Percentiles rank a stretch among this genome's conserved stretches.
phyloP scores from a whole-genome alignment of 64 coral and sea anemone species.

The Dendronephthya gigantea region DNA sequence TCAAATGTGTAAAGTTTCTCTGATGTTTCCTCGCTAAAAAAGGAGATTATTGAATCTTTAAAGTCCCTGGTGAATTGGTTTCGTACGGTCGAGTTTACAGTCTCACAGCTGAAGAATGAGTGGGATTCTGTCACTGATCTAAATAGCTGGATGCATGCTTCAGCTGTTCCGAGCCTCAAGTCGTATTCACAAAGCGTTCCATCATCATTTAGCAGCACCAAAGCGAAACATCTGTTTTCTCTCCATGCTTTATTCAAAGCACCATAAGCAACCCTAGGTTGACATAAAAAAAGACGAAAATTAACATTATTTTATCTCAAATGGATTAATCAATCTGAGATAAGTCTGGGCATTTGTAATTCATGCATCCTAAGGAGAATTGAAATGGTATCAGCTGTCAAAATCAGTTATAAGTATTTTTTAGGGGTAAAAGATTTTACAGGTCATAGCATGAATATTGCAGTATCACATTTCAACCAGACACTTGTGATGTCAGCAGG shows the following conservation, averaged over 20 bases:
- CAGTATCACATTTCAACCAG: too few species aligned
- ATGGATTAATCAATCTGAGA: too few species aligned
- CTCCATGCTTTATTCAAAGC: background rate
- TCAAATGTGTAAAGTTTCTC: slow-evolving; percentile 98
- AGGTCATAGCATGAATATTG: too few species aligned
- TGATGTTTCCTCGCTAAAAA: slow-evolving; percentile 89
- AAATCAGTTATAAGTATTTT: too few species aligned
- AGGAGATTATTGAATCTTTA: slow-evolving; percentile 65
- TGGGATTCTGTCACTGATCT: slow-evolving; percentile 92
- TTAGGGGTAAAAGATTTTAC: too few species aligned
- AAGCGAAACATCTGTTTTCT: background rate
- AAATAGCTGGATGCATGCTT: slow-evolving; percentile 63
- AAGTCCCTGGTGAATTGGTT: slow-evolving; percentile 92
- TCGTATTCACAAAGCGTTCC: slow-evolving; percentile 53
- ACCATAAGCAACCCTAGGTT: background rate
- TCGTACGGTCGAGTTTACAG: slow-evolving; percentile 64
- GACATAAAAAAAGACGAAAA: background rate
- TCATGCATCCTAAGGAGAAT: too few species aligned
- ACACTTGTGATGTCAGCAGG: too few species aligned
- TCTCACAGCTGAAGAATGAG: slow-evolving; percentile 90
- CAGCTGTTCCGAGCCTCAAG: slow-evolving; percentile 40
- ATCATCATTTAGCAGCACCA: slow-evolving; percentile 34
- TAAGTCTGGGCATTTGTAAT: too few species aligned
- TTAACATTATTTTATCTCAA: too few species aligned
- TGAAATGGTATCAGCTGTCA: too few species aligned